phyloP scores from a whole-genome alignment of 2,888 invertebrate species.

The Spisula solida region DNA sequence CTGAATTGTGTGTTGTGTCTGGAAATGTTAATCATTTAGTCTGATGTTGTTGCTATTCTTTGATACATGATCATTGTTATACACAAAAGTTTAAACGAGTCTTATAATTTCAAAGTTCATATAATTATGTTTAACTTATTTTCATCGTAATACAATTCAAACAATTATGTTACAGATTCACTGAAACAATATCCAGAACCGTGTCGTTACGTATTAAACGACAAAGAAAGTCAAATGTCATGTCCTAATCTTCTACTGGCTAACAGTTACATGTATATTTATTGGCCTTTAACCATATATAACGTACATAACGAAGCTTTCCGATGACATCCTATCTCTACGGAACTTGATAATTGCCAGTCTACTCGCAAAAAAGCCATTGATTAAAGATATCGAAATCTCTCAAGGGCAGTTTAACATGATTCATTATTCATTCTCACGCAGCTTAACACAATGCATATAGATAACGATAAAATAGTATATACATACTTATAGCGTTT shows the following conservation, averaged over 20 bases:
- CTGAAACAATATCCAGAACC: not conserved
- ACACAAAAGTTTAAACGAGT: not conserved
- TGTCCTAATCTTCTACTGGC: not conserved
- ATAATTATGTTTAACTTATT: not conserved
- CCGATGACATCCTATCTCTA: constrained; percentile 18
- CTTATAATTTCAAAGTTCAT: not conserved
- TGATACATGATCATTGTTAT: not conserved
- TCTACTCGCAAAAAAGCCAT: constrained; percentile 1
- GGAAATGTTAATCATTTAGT: not conserved
- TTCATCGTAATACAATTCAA: not conserved
- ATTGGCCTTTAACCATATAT: no score
- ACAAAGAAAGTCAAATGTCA: not conserved
- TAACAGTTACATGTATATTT: constrained; percentile 4
- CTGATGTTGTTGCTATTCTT: not conserved
- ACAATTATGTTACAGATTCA: not conserved
- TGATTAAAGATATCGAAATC: not conserved
- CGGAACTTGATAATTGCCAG: not conserved
- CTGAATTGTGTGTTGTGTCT: no score
- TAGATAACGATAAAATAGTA: not conserved
- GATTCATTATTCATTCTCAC: not conserved
- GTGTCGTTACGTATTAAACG: not conserved
- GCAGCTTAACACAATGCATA: not conserved
- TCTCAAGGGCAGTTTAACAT: not conserved
- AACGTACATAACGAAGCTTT: not conserved
- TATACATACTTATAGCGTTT: not conserved